Percentiles rank a stretch among this genome's conserved stretches.
phyloP scores from a whole-genome alignment of 2,888 invertebrate species.

The Mythimna impura region DNA sequence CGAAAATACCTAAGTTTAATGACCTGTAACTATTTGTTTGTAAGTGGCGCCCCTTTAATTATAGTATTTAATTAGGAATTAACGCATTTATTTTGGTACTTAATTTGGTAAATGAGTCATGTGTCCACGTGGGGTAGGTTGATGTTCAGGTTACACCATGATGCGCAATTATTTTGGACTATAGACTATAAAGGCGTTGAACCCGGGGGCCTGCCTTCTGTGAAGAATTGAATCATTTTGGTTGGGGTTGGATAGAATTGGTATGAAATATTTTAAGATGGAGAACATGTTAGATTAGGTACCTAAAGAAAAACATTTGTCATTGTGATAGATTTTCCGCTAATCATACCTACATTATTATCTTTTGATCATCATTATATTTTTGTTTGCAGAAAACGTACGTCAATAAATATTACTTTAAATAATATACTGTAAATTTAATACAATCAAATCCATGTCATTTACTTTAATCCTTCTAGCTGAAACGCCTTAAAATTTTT shows the following conservation, averaged over 20 bases:
- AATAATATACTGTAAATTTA: too few relatives aligned
- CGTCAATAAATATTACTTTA: too few relatives aligned
- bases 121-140: constrained; percentile 45
- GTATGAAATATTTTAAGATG: background rate
- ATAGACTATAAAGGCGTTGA: constrained; percentile 43
- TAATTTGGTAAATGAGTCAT: constrained; percentile 24
- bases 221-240: constrained; percentile 2
- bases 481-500: too few relatives aligned
- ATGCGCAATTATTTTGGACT: constrained; percentile 50
- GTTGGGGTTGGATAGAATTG: background rate
- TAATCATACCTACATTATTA: background rate
- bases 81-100: constrained; percentile 29
- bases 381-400: background rate
- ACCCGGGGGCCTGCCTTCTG: constrained; percentile 27
- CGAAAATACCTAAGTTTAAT: constrained; percentile 47
- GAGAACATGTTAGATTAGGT: background rate
- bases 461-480: too few relatives aligned
- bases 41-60: constrained; percentile 39
- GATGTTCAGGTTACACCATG: constrained; percentile 47
- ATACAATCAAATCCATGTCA: too few relatives aligned
- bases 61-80: constrained; percentile 23
- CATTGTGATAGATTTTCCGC: background rate
- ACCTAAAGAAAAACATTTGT: background rate
- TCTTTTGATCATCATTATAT: background rate
- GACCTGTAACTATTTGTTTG: constrained; percentile 43